A percentile compares a stretch with the other conserved stretches of the same genome.
Evolutionary conservation across 2,113 vertebrate genomes (phyloP).

Genomic region (Procapra przewalskii): DNA sequence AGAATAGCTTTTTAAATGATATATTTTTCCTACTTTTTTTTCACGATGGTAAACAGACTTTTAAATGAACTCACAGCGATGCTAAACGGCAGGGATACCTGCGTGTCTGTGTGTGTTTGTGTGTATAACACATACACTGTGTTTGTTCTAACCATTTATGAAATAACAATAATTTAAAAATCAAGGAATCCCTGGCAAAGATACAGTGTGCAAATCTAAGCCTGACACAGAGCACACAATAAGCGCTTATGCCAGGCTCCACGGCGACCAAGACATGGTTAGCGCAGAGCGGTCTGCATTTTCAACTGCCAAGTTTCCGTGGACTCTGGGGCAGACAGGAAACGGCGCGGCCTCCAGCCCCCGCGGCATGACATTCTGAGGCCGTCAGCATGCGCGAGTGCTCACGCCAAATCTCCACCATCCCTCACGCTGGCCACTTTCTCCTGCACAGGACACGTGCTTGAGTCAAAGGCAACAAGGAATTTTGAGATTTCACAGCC

Average conservation of each 20-base stretch:
- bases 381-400: accelerated
- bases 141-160: background rate
- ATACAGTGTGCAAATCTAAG: background rate
- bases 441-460: background rate
- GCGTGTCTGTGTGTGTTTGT: background rate
- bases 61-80: background rate
- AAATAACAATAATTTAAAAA: background rate
- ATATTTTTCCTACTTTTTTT: background rate
- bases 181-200: background rate
- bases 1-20: background rate
- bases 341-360: accelerated
- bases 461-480: background rate
- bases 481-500: background rate
- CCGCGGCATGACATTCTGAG: accelerated
- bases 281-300: background rate
- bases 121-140: background rate
- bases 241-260: accelerated
- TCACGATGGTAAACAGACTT: background rate
- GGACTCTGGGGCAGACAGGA: background rate
- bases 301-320: no score
- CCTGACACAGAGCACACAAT: no score
- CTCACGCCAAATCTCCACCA: accelerated
- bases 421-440: background rate
- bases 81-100: background rate
- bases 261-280: accelerated